A percentile compares a stretch with the other conserved stretches of the same genome.
These are phyloP conservation scores for Cataglyphis albicans DNA, from an alignment of 2,888 invertebrate species.

Conservation along the genomic window DNA sequence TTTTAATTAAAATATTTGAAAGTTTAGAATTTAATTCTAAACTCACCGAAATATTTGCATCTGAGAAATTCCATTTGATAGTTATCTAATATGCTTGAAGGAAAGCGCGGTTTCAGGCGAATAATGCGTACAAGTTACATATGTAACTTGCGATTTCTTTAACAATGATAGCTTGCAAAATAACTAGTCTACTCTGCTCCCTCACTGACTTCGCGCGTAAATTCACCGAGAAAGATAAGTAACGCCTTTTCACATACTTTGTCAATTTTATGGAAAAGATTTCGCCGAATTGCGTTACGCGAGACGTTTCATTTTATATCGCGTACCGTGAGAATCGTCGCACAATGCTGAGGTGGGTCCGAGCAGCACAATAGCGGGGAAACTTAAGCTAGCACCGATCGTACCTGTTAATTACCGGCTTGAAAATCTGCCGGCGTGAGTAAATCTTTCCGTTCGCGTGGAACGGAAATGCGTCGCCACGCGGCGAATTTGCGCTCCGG, in stretches of 20 bases:
- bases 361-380: conserved; percentile 69
- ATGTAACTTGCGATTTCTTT: conserved; percentile 36
- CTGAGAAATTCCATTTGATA: background rate
- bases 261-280: conserved; percentile 25
- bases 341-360: conserved; percentile 48
- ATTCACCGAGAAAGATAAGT: conserved; percentile 24
- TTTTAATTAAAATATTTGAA: background rate
- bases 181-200: background rate
- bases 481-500: conserved; percentile 8
- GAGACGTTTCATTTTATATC: conserved; percentile 50
- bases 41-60: background rate
- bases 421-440: conserved; percentile 32
- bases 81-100: background rate
- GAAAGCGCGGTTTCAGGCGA: conserved; percentile 31
- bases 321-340: conserved; percentile 60
- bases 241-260: conserved; percentile 20
- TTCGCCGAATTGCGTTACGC: conserved; percentile 59
- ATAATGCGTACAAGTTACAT: conserved; percentile 6
- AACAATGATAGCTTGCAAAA: conserved; percentile 49
- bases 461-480: conserved; percentile 51
- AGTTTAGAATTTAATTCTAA: background rate
- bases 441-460: conserved; percentile 31
- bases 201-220: background rate
- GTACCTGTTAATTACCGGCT: conserved; percentile 62
- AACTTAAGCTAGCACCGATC: conserved; percentile 55